Conservation (phyloP, 1,140 invertebrate species). For the Drosophila grimshawi region DNA sequence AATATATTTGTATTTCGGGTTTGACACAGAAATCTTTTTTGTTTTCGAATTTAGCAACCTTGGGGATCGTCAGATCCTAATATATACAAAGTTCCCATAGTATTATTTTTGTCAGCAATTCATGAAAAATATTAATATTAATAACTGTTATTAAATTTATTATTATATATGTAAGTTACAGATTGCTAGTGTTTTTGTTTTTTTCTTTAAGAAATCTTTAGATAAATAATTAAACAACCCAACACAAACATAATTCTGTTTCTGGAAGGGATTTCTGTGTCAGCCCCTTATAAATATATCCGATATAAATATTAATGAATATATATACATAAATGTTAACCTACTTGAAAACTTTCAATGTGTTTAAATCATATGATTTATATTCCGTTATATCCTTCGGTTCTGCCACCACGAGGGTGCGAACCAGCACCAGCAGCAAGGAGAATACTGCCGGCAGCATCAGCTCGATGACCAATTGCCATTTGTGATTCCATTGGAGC, state of each 20-base stretch:
- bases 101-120: no score
- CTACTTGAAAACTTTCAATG: conserved; percentile 63
- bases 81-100: no score
- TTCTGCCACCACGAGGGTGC: conserved; percentile 86
- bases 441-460: conserved; percentile 89
- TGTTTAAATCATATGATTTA: conserved; percentile 3
- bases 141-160: no score
- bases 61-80: no score
- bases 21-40: not conserved
- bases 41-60: no score
- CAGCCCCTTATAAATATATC: not conserved
- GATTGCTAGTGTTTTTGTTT: no score
- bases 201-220: no score
- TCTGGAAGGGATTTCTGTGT: not conserved
- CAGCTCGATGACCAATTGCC: conserved; percentile 90
- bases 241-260: not conserved
- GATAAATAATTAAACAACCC: no score
- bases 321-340: conserved; percentile 26
- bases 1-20: not conserved
- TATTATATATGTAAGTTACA: no score
- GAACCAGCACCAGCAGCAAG: conserved; percentile 88
- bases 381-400: conserved; percentile 8
- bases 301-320: not conserved
- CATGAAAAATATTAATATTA: no score
- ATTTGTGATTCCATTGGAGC: conserved; percentile 90